Evolutionary conservation across 2,888 invertebrate species (phyloP), one percentile per base, ranked within the genome.

Genomic region (Timandra comae): DNA sequence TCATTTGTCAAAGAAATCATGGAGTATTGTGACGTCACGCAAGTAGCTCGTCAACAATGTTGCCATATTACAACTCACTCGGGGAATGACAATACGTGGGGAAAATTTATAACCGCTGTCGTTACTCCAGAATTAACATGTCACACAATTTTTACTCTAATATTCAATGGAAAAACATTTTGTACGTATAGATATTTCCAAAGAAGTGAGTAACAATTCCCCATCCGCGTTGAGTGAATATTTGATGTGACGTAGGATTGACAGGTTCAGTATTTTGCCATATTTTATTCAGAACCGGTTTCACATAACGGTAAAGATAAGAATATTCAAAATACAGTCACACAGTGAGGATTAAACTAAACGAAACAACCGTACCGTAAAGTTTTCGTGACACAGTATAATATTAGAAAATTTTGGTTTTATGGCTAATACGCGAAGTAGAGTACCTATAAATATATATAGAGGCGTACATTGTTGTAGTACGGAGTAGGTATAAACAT

Each of bases 11-110:
- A 9, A 24, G 24, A 24, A 24, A 24, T 24, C 24, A 10, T 24
- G 20, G 20, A 20, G 23, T 25, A 29, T 24, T 54, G 48, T 72
- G 72, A 74, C 68, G 71, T 73, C 79, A 81, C 79, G 81, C 81
- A 63, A 80, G 49, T 41, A 63, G 78, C 66, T 80, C 81, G 66
- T 81, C 79, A 80, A 63, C 60, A 49, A 55, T 58, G 58, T 59
- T 46, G 39, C 38, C 55, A 51, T 52, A 56, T 61, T 63, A 64
- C 57, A 59, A 56, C 63, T 70, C 64, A 67, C 63, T 64, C 52
- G 50, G 56, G 51, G 25, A 34, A 29, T 35, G 31, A 43, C 37
- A 41, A 41, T 40, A 33, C 28, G 21, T 26, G 31, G 24, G 30
- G 35, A 35, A 34, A 34, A 29, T 36, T 37, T 35, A 30, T 34